Evolutionary conservation across 53 echinoderm and acorn worm genomes (phyloP).

Genomic region (Echinometra lucunter): DNA sequence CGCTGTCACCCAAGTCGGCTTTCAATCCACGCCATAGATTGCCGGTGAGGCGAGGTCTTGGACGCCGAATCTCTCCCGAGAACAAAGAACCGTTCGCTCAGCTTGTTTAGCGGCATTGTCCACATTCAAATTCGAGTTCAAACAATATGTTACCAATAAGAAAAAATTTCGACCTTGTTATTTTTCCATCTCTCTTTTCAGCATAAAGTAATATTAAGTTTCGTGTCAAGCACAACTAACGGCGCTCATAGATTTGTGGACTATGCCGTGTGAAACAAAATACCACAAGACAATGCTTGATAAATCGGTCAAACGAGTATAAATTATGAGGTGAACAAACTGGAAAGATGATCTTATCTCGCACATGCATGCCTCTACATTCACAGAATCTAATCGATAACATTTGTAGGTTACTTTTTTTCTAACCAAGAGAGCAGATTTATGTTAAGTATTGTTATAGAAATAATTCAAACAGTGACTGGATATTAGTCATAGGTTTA

Average conservation of each 20-base stretch:
- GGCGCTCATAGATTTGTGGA: not conserved
- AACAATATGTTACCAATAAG: conserved; percentile 63
- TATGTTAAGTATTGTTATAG: not conserved
- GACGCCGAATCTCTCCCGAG: conserved; percentile 59
- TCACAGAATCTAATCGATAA: not conserved
- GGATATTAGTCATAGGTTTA: not conserved
- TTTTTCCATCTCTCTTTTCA: conserved; percentile 3
- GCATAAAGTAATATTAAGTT: conserved; percentile 5
- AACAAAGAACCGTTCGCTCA: conserved; percentile 56
- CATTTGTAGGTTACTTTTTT: conserved; percentile 20
- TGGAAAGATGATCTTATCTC: not conserved
- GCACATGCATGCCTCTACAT: conserved; percentile 42
- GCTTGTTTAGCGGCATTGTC: conserved; percentile 62
- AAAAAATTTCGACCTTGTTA: conserved; percentile 41
- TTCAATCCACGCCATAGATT: conserved; percentile 5
- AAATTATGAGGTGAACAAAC: conserved; percentile 30
- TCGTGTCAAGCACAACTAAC: conserved; percentile 44
- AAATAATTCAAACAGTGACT: not conserved
- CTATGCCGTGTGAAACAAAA: conserved; percentile 26
- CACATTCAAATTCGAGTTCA: conserved; percentile 21
- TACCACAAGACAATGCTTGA: conserved; percentile 41
- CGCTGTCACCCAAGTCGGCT: conserved; percentile 44
- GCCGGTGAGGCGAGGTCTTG: conserved; percentile 46
- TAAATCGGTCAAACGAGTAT: conserved; percentile 53
- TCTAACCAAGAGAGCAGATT: not conserved